Evolutionary conservation across 2,797 vertebrate species (phyloP), one percentile per base, ranked within the genome.

Genomic region (Australoheros facetus): DNA sequence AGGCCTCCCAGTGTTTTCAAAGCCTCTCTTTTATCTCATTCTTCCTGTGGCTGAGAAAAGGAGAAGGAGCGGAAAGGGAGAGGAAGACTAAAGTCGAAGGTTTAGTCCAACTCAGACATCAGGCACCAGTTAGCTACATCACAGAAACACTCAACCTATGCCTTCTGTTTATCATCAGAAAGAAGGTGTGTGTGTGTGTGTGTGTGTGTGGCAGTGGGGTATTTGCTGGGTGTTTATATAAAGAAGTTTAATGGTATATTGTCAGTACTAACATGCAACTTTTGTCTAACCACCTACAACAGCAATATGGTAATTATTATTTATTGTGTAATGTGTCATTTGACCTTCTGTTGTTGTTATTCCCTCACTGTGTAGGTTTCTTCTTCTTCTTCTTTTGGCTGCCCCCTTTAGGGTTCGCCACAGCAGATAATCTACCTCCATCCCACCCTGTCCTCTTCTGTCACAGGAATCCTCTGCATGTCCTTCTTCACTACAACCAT

Each of bases 1-100:
- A 94, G 89, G 94, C 91, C 91, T 90, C 79, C 79, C 74, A 53
- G 85, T 85, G 86, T 89, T 91, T 91, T 94, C 94, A 94, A 93
- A 94, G 92, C 87, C 78, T 72, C 77, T 79, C 92, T 94, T 95
- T 95, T 89, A 94, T 95, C 86, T 87, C 78, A 76, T 82, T 83
- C 88, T 95, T 94, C 92, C 93, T 95, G 92, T 87, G 91, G 87
- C 81, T 86, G 73, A 87, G 88, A 88, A 88, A 78, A 84, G 64
- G 62, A 88, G 86, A 86, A 75, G 83, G 73, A 66, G 83, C 79
- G 86, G 88, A 88, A 85, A 79, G 76, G 70, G 57, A 83, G 83
- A 84, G 80, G 69, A 86, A 80, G 85, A 90, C 79, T 86, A 71
- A 84, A 89, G 89, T 92, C 92, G 92, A 89, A 85, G 87, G 81